Conservation (phyloP, 2,113 vertebrate species). For the Rissa tridactyla region DNA sequence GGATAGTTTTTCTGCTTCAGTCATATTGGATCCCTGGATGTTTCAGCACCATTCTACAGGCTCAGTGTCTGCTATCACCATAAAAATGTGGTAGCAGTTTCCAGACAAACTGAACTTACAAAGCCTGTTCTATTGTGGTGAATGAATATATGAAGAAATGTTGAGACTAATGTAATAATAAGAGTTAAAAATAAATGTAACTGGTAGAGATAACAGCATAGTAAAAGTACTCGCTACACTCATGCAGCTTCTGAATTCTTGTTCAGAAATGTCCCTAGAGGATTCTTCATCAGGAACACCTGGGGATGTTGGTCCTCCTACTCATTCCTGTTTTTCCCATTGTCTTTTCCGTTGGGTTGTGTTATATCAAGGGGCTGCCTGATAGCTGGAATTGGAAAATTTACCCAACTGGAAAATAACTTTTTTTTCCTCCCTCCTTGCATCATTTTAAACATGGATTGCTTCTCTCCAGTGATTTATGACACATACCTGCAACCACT, state of each 20-base stretch:
- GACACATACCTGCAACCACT: accelerated
- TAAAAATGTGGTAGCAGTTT: not conserved
- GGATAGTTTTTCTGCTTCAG: not conserved
- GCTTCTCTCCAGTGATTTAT: not conserved
- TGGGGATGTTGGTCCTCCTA: not conserved
- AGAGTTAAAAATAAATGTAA: not conserved
- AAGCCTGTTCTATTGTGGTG: not conserved
- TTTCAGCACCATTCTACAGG: not conserved
- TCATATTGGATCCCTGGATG: not conserved
- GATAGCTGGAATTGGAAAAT: not conserved
- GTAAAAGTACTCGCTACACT: not conserved
- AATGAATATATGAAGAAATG: not conserved
- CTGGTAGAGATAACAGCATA: not conserved
- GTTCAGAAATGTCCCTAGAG: not conserved
- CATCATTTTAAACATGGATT: not conserved
- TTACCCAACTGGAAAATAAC: not conserved
- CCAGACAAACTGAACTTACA: not conserved
- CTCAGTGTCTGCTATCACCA: not conserved
- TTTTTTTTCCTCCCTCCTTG: too few species aligned
- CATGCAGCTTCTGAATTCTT: not conserved
- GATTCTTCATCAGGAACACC: not conserved
- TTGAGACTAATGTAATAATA: not conserved
- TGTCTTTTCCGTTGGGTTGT: not conserved
- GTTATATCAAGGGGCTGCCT: not conserved
- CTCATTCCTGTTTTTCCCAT: not conserved